These are phyloP conservation scores for Asarcornis scutulata DNA, from an alignment of 2,113 vertebrate genomes.

Conservation along the genomic window DNA sequence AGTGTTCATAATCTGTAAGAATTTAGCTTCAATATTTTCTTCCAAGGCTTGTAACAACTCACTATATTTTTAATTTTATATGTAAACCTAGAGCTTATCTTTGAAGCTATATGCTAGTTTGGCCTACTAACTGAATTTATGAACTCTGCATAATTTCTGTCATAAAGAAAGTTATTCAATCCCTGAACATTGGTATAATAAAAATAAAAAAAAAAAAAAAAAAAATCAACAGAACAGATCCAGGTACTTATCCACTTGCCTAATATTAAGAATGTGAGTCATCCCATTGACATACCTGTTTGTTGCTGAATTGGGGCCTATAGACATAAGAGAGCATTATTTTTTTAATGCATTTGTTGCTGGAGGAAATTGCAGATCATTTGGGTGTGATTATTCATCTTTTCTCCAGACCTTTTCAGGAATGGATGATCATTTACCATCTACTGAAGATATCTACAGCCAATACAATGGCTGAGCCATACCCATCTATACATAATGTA, in stretches of 20 bases:
- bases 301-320: conserved; percentile 33
- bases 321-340: background rate
- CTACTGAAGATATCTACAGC: background rate
- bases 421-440: conserved; percentile 8
- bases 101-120: background rate
- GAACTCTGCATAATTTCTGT: background rate
- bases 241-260: background rate
- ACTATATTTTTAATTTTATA: background rate
- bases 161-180: background rate
- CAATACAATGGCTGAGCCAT: background rate
- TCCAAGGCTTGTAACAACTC: background rate
- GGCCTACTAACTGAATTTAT: conserved; percentile 6
- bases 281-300: background rate
- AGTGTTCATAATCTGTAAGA: background rate
- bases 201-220: background rate
- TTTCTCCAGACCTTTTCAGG: background rate
- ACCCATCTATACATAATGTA: background rate
- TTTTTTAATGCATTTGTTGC: conserved; percentile 16
- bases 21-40: background rate
- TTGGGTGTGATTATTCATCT: background rate
- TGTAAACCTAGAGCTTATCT: background rate
- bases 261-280: conserved; percentile 11
- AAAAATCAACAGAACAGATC: background rate
- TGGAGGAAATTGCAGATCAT: conserved; percentile 3
- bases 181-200: background rate